phyloP scores from a whole-genome alignment of 2,797 vertebrate genomes.

The Epinephelus awoara region DNA sequence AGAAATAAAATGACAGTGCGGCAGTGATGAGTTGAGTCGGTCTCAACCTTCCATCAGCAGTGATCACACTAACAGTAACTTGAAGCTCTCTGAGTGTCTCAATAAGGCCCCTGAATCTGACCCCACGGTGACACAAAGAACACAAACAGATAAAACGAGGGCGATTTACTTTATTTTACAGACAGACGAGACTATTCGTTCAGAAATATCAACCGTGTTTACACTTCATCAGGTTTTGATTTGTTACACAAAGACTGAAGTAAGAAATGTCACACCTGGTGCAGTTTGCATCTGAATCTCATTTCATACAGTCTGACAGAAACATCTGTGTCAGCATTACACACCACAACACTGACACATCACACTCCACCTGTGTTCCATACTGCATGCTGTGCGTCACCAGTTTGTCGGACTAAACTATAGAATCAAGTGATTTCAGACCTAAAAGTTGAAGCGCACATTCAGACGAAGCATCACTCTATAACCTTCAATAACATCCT shows the following conservation, averaged over 20 bases:
- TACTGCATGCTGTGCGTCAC: too few relatives aligned
- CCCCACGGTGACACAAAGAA: not conserved
- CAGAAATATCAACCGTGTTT: slow-evolving; percentile 4
- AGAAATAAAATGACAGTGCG: too few relatives aligned
- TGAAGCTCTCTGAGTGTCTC: too few relatives aligned
- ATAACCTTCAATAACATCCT: not conserved
- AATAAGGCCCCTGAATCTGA: too few relatives aligned
- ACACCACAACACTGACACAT: not conserved
- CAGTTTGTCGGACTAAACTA: not conserved
- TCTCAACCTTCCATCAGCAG: too few relatives aligned
- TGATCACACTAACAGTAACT: too few relatives aligned
- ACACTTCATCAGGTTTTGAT: not conserved
- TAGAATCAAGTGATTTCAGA: not conserved
- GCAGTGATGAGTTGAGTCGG: too few relatives aligned
- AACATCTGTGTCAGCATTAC: not conserved
- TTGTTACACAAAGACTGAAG: not conserved
- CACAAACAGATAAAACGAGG: slow-evolving; percentile 38
- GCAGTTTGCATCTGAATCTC: not conserved
- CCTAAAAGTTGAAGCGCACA: not conserved
- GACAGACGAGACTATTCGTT: slow-evolving; percentile 21
- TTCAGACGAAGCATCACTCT: not conserved
- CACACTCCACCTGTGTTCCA: not conserved
- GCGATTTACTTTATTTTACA: slow-evolving; percentile 50
- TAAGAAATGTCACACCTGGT: too few relatives aligned
- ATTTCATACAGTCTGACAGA: not conserved